Conservation (phyloP, 2,797 vertebrate species). For the Pteronotus mesoamericanus region DNA sequence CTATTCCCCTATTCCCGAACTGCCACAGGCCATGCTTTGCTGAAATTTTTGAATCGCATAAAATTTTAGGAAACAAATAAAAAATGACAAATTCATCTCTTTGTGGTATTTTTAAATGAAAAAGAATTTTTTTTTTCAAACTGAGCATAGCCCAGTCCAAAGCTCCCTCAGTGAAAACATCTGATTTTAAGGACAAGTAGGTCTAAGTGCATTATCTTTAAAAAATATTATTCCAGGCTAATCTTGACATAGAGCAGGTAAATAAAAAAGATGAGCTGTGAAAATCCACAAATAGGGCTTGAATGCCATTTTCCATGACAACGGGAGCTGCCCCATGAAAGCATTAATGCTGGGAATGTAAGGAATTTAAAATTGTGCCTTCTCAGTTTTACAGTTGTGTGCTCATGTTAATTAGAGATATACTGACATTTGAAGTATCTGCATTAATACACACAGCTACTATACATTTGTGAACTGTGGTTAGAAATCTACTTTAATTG, state of each 20-base stretch:
- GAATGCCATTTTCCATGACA: slow-evolving; percentile 70
- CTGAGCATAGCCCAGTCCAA: slow-evolving; percentile 66
- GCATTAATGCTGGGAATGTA: slow-evolving; percentile 71
- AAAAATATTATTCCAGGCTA: slow-evolving; percentile 77
- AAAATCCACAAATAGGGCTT: slow-evolving; percentile 68
- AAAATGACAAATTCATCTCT: slow-evolving; percentile 51
- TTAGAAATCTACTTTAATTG: slow-evolving; percentile 70
- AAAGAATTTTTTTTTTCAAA: slow-evolving; percentile 76
- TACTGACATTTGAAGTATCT: slow-evolving; percentile 74
- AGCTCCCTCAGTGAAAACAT: slow-evolving; percentile 66
- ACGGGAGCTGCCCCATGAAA: slow-evolving; percentile 70
- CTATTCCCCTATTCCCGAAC: background rate
- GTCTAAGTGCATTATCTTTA: slow-evolving; percentile 72
- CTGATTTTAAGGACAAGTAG: slow-evolving; percentile 77
- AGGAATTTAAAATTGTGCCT: slow-evolving; percentile 75
- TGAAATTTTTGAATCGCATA: slow-evolving; percentile 47
- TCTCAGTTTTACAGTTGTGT: slow-evolving; percentile 75
- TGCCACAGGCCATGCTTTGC: background rate
- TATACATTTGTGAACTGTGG: slow-evolving; percentile 74
- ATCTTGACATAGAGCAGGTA: slow-evolving; percentile 77
- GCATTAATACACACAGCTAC: slow-evolving; percentile 67
- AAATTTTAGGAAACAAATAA: slow-evolving; percentile 47
- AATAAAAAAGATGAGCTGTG: slow-evolving; percentile 74
- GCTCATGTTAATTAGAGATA: slow-evolving; percentile 69
- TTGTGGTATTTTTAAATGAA: slow-evolving; percentile 63